Evolutionary conservation across 2,888 invertebrate genomes (phyloP).

Genomic region (Polydrusus cervinus): DNA sequence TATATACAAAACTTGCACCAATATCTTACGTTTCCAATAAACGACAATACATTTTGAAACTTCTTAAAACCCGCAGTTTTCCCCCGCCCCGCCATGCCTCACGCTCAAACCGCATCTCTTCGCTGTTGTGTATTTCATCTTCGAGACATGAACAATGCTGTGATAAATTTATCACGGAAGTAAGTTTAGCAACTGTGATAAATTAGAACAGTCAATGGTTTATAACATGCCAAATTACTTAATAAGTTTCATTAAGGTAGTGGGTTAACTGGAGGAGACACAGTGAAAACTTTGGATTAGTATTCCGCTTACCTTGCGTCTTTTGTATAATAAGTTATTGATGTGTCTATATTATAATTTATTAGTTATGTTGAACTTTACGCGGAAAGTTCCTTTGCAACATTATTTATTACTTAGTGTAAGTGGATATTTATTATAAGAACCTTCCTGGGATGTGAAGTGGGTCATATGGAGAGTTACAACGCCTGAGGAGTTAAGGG

Average conservation of each 20-base stretch:
- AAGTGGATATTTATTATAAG: background rate
- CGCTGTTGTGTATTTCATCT: constrained; percentile 24
- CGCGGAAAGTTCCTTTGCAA: background rate
- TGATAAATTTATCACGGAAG: constrained; percentile 38
- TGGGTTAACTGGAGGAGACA: constrained; percentile 26
- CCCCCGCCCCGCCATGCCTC: background rate
- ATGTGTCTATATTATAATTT: constrained; percentile 25
- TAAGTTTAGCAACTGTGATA: constrained; percentile 39
- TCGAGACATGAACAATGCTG: constrained; percentile 27
- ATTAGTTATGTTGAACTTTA: constrained; percentile 4
- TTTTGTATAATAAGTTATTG: constrained; percentile 27
- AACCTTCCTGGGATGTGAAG: background rate
- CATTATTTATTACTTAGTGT: constrained; percentile 16
- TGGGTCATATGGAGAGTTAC: too few species aligned
- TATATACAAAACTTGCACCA: too few species aligned
- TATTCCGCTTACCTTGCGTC: constrained; percentile 24
- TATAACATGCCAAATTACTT: constrained; percentile 37
- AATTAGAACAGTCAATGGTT: constrained; percentile 38
- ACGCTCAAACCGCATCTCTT: constrained; percentile 14
- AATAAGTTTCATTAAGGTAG: constrained; percentile 37
- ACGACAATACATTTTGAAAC: background rate
- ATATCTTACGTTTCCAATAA: too few species aligned
- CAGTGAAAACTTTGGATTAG: constrained; percentile 17
- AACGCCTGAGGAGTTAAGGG: too few species aligned
- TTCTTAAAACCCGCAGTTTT: background rate